phyloP scores from a whole-genome alignment of 2,113 vertebrate genomes.

The Amblyornis subalaris region DNA sequence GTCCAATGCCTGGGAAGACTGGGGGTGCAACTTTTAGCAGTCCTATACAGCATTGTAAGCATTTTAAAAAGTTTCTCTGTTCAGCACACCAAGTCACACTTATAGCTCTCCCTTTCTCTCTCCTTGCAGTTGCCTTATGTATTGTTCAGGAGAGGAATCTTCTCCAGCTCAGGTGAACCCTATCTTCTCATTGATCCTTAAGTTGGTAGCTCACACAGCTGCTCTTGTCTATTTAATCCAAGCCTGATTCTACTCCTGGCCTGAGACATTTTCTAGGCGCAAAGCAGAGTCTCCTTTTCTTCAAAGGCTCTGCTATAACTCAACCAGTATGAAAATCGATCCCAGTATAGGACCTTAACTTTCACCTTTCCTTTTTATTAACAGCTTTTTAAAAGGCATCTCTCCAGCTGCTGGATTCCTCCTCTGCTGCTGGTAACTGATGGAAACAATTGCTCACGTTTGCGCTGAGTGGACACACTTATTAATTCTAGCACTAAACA shows the following conservation, averaged over 20 bases:
- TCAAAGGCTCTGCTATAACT: neutral
- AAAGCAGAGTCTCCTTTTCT: neutral
- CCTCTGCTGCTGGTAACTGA: neutral
- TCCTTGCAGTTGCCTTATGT: neutral
- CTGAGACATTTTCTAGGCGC: neutral
- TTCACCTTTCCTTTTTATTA: neutral
- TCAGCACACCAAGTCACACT: neutral
- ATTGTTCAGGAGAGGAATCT: neutral
- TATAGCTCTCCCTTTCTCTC: neutral
- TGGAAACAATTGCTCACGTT: neutral
- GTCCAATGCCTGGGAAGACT: neutral
- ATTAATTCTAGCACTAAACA: conserved; percentile 12
- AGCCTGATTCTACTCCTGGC: neutral
- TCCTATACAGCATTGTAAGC: neutral
- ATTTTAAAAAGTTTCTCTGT: neutral
- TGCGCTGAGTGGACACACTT: neutral
- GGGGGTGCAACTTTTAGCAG: neutral
- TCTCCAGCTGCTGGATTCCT: neutral
- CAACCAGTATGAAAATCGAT: neutral
- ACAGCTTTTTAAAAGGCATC: neutral
- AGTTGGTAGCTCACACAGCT: neutral
- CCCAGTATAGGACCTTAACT: neutral
- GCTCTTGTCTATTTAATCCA: neutral
- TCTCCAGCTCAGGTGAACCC: neutral
- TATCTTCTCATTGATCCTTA: neutral